A percentile compares a stretch with the other conserved stretches of the same genome.
These are phyloP conservation scores for Polymixis lichenea DNA, from an alignment of 2,888 invertebrate species.

Conservation along the genomic window DNA sequence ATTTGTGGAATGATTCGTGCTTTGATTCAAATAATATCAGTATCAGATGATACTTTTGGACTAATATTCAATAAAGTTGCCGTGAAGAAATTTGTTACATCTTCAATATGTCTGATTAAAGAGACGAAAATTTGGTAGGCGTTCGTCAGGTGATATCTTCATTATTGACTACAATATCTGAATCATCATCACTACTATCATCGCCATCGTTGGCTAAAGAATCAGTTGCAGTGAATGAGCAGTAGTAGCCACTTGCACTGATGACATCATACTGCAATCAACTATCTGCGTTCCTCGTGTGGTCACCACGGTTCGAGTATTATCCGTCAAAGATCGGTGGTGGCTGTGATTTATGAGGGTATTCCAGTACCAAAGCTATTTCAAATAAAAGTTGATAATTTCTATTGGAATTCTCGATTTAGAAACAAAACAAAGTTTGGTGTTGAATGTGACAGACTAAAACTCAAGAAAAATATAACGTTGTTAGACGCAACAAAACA, in stretches of 20 bases:
- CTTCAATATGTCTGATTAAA: neutral
- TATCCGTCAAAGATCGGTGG: constrained; percentile 32
- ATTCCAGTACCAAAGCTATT: too few species aligned
- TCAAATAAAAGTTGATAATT: too few species aligned
- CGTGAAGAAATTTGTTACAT: neutral
- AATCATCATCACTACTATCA: neutral
- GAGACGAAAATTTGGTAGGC: neutral
- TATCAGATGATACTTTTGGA: neutral
- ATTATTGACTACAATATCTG: neutral
- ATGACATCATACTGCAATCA: constrained; percentile 45
- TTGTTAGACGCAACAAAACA: neutral
- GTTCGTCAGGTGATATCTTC: neutral
- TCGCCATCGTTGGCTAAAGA: constrained; percentile 4
- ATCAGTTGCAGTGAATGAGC: constrained; percentile 23
- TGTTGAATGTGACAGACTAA: neutral
- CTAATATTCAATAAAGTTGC: neutral
- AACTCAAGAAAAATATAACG: neutral
- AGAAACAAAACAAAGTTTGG: too few species aligned
- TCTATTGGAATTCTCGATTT: too few species aligned
- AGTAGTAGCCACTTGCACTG: constrained; percentile 34
- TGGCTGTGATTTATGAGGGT: constrained; percentile 4
- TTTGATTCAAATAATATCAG: constrained; percentile 4
- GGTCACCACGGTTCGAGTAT: constrained; percentile 17
- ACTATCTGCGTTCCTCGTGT: constrained; percentile 36
- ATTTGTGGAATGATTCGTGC: constrained; percentile 12